Percentiles rank a stretch among this genome's conserved stretches.
These are phyloP conservation scores for Tringa solitaria DNA, from an alignment of 2,113 vertebrate species.

Conservation along the genomic window DNA sequence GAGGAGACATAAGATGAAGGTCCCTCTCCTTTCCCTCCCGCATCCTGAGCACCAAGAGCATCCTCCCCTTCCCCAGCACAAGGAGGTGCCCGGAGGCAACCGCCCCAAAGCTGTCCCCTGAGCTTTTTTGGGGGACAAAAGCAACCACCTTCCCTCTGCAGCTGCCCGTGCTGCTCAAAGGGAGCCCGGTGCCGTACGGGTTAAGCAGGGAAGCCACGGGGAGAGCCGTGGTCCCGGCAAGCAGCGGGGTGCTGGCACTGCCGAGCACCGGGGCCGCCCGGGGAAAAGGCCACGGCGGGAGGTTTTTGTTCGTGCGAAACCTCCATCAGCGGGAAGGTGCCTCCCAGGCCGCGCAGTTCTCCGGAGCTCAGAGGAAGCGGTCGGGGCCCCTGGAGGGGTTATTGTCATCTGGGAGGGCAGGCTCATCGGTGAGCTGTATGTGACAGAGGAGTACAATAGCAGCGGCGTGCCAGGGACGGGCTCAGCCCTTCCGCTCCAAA, in stretches of 20 bases:
- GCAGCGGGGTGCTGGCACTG: not conserved
- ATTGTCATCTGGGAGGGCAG: not conserved
- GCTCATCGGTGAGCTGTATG: not conserved
- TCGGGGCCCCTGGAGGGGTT: not conserved
- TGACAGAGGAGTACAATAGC: not conserved
- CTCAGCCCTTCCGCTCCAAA: not conserved
- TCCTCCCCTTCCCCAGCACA: not conserved
- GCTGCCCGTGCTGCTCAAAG: rapidly evolving
- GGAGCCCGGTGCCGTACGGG: rapidly evolving
- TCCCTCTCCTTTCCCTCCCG: not conserved
- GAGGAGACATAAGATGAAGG: not conserved
- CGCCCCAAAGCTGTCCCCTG: not conserved
- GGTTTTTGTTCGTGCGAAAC: not conserved
- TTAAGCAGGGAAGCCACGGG: not conserved
- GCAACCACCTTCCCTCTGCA: not conserved
- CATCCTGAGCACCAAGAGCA: not conserved
- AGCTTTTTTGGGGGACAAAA: not conserved
- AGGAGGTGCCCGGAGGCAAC: rapidly evolving
- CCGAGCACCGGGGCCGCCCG: rapidly evolving
- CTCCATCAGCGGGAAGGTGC: not conserved
- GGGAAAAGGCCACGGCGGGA: not conserved
- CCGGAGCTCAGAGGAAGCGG: not conserved
- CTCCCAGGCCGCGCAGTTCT: not conserved
- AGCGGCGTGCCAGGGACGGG: not conserved
- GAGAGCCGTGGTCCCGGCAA: not conserved